phyloP scores from a whole-genome alignment of 2,888 invertebrate genomes.

The Agrotis segetum region DNA sequence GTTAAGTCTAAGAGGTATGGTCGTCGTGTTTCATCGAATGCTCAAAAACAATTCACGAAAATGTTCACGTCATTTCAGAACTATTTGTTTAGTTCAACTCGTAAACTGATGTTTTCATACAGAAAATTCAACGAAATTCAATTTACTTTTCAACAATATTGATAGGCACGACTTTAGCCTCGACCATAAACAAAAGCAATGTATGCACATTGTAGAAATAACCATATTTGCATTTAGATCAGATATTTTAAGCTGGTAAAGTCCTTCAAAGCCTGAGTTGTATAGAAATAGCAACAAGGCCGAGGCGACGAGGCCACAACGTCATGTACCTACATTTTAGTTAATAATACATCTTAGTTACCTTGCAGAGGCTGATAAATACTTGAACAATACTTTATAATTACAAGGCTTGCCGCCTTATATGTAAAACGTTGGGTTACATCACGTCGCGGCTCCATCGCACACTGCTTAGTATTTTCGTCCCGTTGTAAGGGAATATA shows the following conservation, averaged over 20 bases:
- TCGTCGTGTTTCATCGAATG: background rate
- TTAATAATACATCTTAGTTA: constrained; percentile 66
- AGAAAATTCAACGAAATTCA: constrained; percentile 30
- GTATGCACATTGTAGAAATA: constrained; percentile 73
- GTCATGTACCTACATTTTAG: constrained; percentile 65
- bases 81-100: constrained; percentile 52
- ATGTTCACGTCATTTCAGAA: constrained; percentile 42
- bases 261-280: constrained; percentile 78
- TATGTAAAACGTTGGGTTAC: constrained; percentile 47
- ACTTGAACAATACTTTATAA: constrained; percentile 45
- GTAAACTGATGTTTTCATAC: constrained; percentile 54
- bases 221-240: constrained; percentile 81
- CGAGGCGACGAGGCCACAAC: constrained; percentile 72
- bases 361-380: constrained; percentile 47
- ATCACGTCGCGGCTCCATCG: constrained; percentile 36
- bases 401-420: constrained; percentile 29
- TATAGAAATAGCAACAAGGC: constrained; percentile 85
- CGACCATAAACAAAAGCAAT: constrained; percentile 54
- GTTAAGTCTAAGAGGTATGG: background rate
- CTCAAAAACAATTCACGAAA: constrained; percentile 20
- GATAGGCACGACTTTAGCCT: constrained; percentile 35
- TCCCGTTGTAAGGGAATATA: constrained; percentile 62
- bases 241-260: constrained; percentile 78
- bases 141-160: constrained; percentile 47
- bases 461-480: constrained; percentile 66